Conservation (phyloP, 2,888 invertebrate species). For the Macrosoma leucophasiata region DNA sequence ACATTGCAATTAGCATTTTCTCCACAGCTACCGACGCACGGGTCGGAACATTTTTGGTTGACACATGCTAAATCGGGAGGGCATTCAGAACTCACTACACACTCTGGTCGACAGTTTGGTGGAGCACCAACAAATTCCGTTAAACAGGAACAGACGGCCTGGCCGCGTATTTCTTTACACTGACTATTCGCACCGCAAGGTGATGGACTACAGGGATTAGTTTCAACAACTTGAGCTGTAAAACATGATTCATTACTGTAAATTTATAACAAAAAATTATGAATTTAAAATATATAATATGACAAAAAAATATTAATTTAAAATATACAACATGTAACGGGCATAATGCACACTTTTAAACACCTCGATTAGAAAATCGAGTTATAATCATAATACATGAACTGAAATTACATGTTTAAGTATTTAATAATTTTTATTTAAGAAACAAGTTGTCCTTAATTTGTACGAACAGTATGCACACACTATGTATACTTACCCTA, state of each 20-base stretch:
- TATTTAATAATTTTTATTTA: too few relatives aligned
- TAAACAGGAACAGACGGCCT: constrained; percentile 83
- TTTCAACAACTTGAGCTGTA: constrained; percentile 47
- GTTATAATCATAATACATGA: too few relatives aligned
- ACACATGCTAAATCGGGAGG: constrained; percentile 79
- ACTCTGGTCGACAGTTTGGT: constrained; percentile 83
- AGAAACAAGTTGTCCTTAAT: too few relatives aligned
- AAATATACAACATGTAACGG: too few relatives aligned
- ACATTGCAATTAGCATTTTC: constrained; percentile 78
- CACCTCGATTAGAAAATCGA: too few relatives aligned
- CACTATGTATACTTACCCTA: too few relatives aligned
- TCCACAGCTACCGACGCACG: constrained; percentile 78
- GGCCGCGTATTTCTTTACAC: constrained; percentile 81
- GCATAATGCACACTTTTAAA: too few relatives aligned
- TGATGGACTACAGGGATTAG: constrained; percentile 63
- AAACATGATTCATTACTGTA: too few relatives aligned
- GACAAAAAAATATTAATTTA: background rate
- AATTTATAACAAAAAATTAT: constrained; percentile 2
- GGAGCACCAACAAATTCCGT: constrained; percentile 80
- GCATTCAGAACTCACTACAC: constrained; percentile 82
- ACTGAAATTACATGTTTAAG: too few relatives aligned
- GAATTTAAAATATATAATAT: background rate
- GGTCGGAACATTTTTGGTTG: constrained; percentile 82
- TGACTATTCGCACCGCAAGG: constrained; percentile 87
- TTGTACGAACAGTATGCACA: too few relatives aligned